These are phyloP conservation scores for Pelusios castaneus DNA, from an alignment of 2,113 vertebrate species.

Conservation along the genomic window DNA sequence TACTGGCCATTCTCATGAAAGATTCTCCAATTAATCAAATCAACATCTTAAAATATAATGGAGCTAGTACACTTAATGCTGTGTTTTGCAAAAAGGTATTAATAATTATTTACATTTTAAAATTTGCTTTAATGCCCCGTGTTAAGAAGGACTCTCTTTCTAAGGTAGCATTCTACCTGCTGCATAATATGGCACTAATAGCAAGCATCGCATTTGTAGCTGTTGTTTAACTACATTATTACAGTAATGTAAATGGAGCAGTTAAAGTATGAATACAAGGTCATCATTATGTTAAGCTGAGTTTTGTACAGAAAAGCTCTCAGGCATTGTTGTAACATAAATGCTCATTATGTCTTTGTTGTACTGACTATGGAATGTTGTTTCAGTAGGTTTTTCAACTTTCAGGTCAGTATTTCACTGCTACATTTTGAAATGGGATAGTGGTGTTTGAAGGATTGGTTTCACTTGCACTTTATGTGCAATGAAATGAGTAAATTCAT, in stretches of 20 bases:
- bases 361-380: not conserved
- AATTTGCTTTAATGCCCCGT: not conserved
- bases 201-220: not conserved
- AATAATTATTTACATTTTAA: not conserved
- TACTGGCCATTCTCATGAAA: not conserved
- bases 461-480: not conserved
- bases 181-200: not conserved
- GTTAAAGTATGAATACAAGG: not conserved
- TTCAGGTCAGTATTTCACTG: not conserved
- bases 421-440: not conserved
- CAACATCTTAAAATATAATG: not conserved
- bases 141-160: not conserved
- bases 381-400: not conserved
- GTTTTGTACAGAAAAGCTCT: not conserved
- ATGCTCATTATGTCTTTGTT: not conserved
- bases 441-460: not conserved
- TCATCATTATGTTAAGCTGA: not conserved
- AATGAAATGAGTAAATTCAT: not conserved
- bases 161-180: not conserved
- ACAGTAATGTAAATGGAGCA: not conserved
- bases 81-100: not conserved
- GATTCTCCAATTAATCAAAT: not conserved
- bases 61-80: not conserved
- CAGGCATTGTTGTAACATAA: not conserved
- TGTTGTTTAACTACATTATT: not conserved